phyloP scores from a whole-genome alignment of 2,797 vertebrate species.

The Falco novaeseelandiae region DNA sequence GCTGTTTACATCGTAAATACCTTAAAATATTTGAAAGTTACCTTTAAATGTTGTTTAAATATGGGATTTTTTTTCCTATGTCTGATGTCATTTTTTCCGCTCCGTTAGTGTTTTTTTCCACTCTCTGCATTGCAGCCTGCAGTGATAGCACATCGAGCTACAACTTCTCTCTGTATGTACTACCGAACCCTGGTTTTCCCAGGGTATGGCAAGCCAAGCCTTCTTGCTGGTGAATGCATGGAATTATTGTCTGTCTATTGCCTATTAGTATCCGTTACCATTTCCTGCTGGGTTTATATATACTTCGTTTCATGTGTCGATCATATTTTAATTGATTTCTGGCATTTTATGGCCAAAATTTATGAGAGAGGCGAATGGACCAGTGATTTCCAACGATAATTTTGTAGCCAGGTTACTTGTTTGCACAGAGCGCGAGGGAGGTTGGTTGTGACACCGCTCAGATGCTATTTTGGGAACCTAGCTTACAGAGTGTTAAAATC shows the following conservation, averaged over 20 bases:
- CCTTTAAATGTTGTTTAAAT: neutral
- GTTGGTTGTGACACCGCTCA: neutral
- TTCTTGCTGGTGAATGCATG: neutral
- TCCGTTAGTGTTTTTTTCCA: neutral
- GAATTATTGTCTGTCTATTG: neutral
- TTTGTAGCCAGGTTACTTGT: neutral
- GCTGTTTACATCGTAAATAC: neutral
- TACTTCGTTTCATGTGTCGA: neutral
- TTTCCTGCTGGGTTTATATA: neutral
- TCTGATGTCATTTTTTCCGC: neutral
- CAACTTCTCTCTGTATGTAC: neutral
- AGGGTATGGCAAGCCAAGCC: neutral
- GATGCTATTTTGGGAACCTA: neutral
- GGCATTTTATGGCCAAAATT: neutral
- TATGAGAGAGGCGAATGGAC: neutral
- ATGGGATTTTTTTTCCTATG: neutral
- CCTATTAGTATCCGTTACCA: neutral
- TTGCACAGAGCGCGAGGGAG: neutral
- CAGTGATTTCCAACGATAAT: neutral
- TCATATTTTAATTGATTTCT: neutral
- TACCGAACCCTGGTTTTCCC: neutral
- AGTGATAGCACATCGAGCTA: neutral
- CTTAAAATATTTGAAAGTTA: neutral
- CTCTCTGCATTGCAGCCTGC: neutral
- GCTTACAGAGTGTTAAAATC: neutral